Conservation (phyloP, 1,140 invertebrate genomes). For the Melitaea cinxia region DNA sequence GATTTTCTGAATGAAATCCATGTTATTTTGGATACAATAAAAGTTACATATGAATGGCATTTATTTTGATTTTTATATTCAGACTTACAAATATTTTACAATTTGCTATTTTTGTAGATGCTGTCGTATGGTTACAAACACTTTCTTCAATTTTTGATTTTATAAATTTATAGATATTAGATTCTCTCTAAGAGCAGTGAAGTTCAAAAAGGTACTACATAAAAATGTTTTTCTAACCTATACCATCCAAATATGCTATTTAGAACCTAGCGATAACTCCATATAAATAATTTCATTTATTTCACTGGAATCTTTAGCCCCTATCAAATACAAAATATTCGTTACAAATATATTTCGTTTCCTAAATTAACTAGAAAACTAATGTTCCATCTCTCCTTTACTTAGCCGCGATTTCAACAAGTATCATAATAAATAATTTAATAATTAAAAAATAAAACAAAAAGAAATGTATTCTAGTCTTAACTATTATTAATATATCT, state of each 20-base stretch:
- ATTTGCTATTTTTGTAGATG: no score
- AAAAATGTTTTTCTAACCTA: not conserved
- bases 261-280: not conserved
- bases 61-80: not conserved
- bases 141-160: no score
- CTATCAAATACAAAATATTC: slow-evolving; percentile 14
- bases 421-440: slow-evolving; percentile 56
- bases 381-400: not conserved
- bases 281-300: not conserved
- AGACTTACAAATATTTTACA: no score
- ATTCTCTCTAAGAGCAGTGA: no score
- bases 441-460: slow-evolving; percentile 56
- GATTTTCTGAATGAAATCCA: not conserved
- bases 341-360: slow-evolving; percentile 19
- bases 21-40: not conserved
- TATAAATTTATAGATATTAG: no score
- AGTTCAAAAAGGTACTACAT: not conserved
- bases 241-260: not conserved
- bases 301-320: slow-evolving; percentile 8
- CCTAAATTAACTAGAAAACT: slow-evolving; percentile 22
- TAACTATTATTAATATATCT: slow-evolving; percentile 62
- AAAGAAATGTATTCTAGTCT: slow-evolving; percentile 52
- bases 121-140: no score
- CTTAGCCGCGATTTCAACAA: slow-evolving; percentile 12
- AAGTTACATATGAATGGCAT: not conserved